phyloP scores from a whole-genome alignment of 2,113 vertebrate species.

The Microcebus griseorufus region DNA sequence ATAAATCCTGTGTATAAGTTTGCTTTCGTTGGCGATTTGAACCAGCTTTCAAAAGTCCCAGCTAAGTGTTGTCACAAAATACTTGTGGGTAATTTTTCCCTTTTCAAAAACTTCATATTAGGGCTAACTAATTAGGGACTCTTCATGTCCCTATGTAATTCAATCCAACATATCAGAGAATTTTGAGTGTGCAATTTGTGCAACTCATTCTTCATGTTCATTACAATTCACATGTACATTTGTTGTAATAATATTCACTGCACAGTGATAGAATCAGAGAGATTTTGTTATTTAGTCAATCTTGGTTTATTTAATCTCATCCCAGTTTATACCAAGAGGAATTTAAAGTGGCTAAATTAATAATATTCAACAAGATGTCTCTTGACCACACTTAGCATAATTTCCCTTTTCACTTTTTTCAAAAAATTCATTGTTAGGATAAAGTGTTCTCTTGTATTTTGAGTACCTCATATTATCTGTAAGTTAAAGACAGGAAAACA shows the following conservation, averaged over 20 bases:
- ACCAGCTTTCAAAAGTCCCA: constrained; percentile 2
- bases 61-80: not conserved
- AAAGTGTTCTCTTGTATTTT: not conserved
- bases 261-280: not conserved
- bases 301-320: constrained; percentile 43
- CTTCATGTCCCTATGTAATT: not conserved
- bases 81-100: not conserved
- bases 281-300: not conserved
- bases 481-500: not conserved
- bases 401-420: not conserved
- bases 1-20: not conserved
- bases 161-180: not conserved
- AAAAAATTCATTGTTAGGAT: not conserved
- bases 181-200: not conserved
- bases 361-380: not conserved
- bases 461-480: not conserved
- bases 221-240: not conserved
- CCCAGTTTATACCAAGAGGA: not conserved
- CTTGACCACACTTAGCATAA: not conserved
- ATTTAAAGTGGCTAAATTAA: constrained; percentile 28
- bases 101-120: not conserved
- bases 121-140: not conserved
- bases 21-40: not conserved
- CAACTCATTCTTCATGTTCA: not conserved
- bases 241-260: not conserved